Conservation (phyloP, 1,140 invertebrate genomes). For the Elysia chlorotica region DNA sequence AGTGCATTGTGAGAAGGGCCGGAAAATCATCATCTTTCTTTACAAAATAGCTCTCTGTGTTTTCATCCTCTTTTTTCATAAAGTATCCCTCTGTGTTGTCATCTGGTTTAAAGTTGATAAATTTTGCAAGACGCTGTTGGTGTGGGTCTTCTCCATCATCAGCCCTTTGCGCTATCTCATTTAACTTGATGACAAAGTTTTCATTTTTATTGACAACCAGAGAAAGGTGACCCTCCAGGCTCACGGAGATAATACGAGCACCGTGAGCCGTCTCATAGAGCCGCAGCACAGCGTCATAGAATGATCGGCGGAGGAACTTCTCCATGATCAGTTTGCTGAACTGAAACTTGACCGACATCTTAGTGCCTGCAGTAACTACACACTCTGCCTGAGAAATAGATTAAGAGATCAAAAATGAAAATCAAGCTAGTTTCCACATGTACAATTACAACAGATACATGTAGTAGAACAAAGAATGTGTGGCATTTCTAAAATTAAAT, state of each 20-base stretch:
- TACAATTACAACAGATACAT: not conserved
- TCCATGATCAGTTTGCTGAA: constrained; percentile 31
- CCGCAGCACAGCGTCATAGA: constrained; percentile 33
- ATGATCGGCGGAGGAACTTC: constrained; percentile 27
- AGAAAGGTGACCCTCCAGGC: constrained; percentile 29
- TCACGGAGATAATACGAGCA: constrained; percentile 27
- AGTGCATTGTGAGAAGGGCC: too few species aligned
- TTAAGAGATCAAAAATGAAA: not conserved
- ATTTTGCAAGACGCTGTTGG: constrained; percentile 5
- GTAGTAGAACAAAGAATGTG: not conserved
- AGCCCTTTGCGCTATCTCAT: constrained; percentile 33
- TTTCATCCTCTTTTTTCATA: constrained; percentile 20
- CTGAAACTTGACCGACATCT: constrained; percentile 21
- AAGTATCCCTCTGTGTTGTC: not conserved
- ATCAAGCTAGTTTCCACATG: not conserved
- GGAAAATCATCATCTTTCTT: too few species aligned
- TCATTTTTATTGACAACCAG: constrained; percentile 32
- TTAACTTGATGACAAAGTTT: constrained; percentile 28
- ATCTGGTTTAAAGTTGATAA: constrained; percentile 6
- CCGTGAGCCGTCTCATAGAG: constrained; percentile 29
- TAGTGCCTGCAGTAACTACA: too few species aligned
- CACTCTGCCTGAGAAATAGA: too few species aligned
- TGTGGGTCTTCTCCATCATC: constrained; percentile 21
- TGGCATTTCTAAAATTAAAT: too few species aligned
- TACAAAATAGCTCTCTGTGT: too few species aligned